Conservation (phyloP, 2,888 invertebrate species). For the Pterobdella sp. region DNA sequence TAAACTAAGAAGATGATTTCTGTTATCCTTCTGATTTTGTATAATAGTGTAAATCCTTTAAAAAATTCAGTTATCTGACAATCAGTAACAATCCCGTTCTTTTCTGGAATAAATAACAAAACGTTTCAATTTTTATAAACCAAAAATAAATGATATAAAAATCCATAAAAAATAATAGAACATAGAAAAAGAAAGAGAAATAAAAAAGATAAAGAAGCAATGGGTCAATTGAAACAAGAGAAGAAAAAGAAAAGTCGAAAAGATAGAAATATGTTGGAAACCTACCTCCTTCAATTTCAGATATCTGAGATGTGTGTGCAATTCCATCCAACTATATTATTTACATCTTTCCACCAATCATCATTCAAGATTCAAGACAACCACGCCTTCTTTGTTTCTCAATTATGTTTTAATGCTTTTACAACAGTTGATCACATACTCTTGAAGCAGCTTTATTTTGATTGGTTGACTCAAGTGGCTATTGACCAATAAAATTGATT, state of each 20-base stretch:
- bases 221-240: neutral
- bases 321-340: constrained; percentile 6
- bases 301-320: neutral
- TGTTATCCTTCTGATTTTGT: no score
- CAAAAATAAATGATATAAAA: neutral
- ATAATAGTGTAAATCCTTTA: no score
- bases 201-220: neutral
- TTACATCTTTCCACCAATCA: constrained; percentile 6
- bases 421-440: neutral
- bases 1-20: no score
- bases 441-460: neutral
- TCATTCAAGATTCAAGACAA: neutral
- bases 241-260: neutral
- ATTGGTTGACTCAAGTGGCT: neutral
- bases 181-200: neutral
- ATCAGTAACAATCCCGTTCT: no score
- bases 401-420: neutral
- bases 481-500: neutral
- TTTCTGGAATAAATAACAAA: no score
- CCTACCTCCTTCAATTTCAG: constrained; percentile 4
- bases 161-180: neutral
- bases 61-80: no score
- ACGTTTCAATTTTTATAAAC: no score
- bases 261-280: neutral
- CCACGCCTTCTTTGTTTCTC: neutral